These are phyloP conservation scores for Chrysolina oricalcia DNA, from an alignment of 2,888 invertebrate genomes.

Conservation along the genomic window DNA sequence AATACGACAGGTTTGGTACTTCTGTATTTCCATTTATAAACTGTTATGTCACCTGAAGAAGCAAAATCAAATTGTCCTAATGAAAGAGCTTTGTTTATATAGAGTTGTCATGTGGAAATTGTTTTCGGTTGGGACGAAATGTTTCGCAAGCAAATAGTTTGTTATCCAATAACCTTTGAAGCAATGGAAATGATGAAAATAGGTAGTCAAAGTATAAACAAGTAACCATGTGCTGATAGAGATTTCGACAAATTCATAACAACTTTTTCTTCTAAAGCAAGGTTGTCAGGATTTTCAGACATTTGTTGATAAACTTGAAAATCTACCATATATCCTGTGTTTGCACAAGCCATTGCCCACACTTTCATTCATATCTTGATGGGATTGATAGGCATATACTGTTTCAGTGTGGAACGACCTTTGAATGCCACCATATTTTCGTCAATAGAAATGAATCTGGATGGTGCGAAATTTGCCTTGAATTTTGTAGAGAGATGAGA, in stretches of 20 bases:
- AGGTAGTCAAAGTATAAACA: too few relatives aligned
- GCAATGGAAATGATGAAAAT: too few relatives aligned
- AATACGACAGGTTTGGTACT: too few relatives aligned
- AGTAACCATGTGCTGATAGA: too few relatives aligned
- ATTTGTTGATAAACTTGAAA: conserved; percentile 40
- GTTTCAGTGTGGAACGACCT: too few relatives aligned
- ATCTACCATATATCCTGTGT: conserved; percentile 31
- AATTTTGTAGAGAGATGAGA: background rate
- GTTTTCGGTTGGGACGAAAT: too few relatives aligned
- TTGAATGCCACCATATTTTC: too few relatives aligned
- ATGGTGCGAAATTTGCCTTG: background rate
- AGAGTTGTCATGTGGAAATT: conserved; percentile 6
- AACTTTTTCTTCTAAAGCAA: conserved; percentile 56
- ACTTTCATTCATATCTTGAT: conserved; percentile 2
- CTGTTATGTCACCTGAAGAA: too few relatives aligned
- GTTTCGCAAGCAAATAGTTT: too few relatives aligned
- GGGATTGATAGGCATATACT: conserved; percentile 11
- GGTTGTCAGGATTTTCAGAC: conserved; percentile 27
- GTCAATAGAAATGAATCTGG: background rate
- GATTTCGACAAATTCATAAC: conserved; percentile 56
- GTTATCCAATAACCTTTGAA: too few relatives aligned
- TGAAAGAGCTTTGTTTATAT: background rate
- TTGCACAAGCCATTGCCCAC: conserved; percentile 36
- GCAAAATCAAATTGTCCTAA: conserved; percentile 22
- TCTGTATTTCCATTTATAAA: too few relatives aligned